Conservation (phyloP, 2,888 invertebrate genomes). For the Dromius quadrimaculatus region DNA sequence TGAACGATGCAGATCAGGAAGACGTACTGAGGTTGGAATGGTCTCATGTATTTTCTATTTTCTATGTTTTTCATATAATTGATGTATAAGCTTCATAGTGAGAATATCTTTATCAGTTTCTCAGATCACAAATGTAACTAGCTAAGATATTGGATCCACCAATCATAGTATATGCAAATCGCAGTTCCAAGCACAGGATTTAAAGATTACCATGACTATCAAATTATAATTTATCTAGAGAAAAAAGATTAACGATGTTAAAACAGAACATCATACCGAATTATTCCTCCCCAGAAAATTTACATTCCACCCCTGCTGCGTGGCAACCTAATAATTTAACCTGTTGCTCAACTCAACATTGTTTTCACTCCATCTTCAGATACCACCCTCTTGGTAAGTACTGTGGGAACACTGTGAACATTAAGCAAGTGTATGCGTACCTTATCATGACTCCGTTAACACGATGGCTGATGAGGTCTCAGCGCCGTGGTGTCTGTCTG, state of each 20-base stretch:
- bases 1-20: too few relatives aligned
- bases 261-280: neutral
- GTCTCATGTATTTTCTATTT: too few relatives aligned
- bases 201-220: neutral
- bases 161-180: too few relatives aligned
- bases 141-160: too few relatives aligned
- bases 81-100: too few relatives aligned
- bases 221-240: neutral
- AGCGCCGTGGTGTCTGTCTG: too few relatives aligned
- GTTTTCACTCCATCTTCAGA: neutral
- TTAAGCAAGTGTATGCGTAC: conserved; percentile 25
- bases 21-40: too few relatives aligned
- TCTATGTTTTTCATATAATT: too few relatives aligned
- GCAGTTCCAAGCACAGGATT: too few relatives aligned
- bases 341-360: conserved; percentile 23
- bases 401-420: conserved; percentile 6
- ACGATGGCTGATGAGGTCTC: conserved; percentile 17
- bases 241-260: neutral
- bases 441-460: conserved; percentile 32
- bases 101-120: too few relatives aligned
- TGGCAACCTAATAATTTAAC: conserved; percentile 32
- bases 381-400: neutral
- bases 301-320: neutral
- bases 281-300: neutral
- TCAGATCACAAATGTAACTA: too few relatives aligned